Evolutionary conservation across 2,797 vertebrate species (phyloP).

Genomic region (Lepilemur septentrionalis): DNA sequence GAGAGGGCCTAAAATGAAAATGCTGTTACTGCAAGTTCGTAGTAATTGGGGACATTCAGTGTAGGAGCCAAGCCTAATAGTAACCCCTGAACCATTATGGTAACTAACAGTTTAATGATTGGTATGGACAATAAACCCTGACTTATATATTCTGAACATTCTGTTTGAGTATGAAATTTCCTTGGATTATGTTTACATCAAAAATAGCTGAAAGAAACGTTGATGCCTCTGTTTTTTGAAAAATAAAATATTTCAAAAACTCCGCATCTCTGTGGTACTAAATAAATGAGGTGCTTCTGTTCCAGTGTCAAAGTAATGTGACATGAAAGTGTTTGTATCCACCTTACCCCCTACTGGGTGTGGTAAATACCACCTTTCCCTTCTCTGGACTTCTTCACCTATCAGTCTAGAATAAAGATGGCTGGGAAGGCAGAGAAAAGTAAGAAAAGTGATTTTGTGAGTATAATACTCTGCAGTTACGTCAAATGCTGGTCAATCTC

Average conservation of each 20-base stretch:
- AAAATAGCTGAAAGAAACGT: not conserved
- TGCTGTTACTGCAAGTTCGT: not conserved
- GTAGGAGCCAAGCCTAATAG: not conserved
- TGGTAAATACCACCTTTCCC: not conserved
- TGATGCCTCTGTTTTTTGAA: not conserved
- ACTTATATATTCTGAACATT: not conserved
- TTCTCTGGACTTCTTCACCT: not conserved
- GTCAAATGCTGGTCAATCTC: not conserved
- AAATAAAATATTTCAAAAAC: not conserved
- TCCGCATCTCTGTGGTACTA: not conserved
- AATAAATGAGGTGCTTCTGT: not conserved
- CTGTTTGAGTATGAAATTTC: not conserved
- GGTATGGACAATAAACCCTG: not conserved
- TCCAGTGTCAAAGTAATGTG: not conserved
- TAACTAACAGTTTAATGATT: not conserved
- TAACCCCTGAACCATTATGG: not conserved
- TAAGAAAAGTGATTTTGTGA: not conserved
- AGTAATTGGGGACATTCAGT: not conserved
- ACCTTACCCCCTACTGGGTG: not conserved
- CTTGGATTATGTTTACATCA: not conserved
- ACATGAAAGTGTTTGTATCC: not conserved
- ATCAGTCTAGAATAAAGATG: not conserved
- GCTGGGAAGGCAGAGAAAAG: not conserved
- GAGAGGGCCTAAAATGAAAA: not conserved
- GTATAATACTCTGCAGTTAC: not conserved